Evolutionary conservation across 2,113 vertebrate species (phyloP).

Genomic region (Nannobrachium achirus): DNA sequence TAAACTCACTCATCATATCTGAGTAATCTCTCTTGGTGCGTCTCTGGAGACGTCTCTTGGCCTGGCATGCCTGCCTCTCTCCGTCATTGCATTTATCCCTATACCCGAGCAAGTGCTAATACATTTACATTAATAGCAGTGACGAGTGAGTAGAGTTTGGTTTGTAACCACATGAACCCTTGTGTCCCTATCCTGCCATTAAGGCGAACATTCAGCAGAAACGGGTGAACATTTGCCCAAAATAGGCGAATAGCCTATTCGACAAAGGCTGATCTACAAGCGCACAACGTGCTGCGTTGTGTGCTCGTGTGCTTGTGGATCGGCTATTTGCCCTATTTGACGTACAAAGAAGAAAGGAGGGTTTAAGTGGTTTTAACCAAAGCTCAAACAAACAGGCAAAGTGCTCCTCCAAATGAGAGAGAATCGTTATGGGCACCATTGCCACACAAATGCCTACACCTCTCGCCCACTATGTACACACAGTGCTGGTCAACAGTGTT

Average conservation of each 20-base stretch:
- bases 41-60: constrained; percentile 54
- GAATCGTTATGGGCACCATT: constrained; percentile 4
- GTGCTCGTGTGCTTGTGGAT: too few species aligned
- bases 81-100: constrained; percentile 62
- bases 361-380: constrained; percentile 27
- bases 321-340: too few species aligned
- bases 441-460: constrained; percentile 18
- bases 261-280: too few species aligned
- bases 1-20: constrained; percentile 67
- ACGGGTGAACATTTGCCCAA: too few species aligned
- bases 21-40: constrained; percentile 24
- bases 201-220: too few species aligned
- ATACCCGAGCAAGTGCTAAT: constrained; percentile 71
- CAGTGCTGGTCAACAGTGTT: constrained; percentile 82
- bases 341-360: too few species aligned
- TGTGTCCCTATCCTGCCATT: too few species aligned
- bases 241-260: too few species aligned
- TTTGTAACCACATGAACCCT: too few species aligned
- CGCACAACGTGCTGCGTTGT: too few species aligned
- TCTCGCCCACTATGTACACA: constrained; percentile 55
- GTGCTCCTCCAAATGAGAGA: constrained; percentile 17
- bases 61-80: constrained; percentile 37
- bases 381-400: constrained; percentile 65
- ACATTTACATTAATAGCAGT: constrained; percentile 76
- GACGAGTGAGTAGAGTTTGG: constrained; percentile 54